Evolutionary conservation across 2,888 invertebrate species (phyloP), one percentile per base, ranked within the genome.

Genomic region (Ormyrus thymus): DNA sequence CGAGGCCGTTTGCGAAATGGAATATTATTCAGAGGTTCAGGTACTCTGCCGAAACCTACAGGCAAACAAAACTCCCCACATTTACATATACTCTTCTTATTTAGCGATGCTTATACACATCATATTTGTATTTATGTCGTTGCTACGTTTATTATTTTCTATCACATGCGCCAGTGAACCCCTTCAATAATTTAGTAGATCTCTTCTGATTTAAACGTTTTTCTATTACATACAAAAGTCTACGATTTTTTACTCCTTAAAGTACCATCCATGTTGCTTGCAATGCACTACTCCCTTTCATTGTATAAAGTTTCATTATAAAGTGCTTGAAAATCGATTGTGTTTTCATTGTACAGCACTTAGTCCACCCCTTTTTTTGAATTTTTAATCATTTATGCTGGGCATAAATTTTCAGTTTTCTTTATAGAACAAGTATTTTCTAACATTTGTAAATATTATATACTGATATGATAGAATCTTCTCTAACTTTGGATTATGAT

Each of bases 21-120:
- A 89, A 89, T 89, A 88, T 86, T 85, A 87, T 85, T 88, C 88
- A 86, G 89, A 89, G 89, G 89, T 89, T 89, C 89, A 89, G 89
- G 89, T 89, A 89, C 86, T 86, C 86, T 84, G 82, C 88, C 88
- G 88, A 87, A 87, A 88, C 89, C 89, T 86, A 86, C 87, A 77
- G n/a, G 71, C 15, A 76, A 79, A 29, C 7, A 59, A 73, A 69
- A 45, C 51, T 84, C 86, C 84, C 86, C 3, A 86, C 83, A 84
- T 84, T 83, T 83, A 83, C 83, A 80, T 84, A 29, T 29, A 87
- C 84, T 82, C 13, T 8, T 73, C 50, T 82, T 72, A 71, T 80
- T 76, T 84, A 84, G 83, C 56, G 76, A 79, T 80, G 86, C 86
- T 87, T 87, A 53, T 64, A 70, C 46, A 29, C 46, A 48, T 46